A percentile compares a stretch with the other conserved stretches of the same genome.
phyloP scores from a whole-genome alignment of 2,888 invertebrate genomes.

The Deladenus siricidicola region DNA sequence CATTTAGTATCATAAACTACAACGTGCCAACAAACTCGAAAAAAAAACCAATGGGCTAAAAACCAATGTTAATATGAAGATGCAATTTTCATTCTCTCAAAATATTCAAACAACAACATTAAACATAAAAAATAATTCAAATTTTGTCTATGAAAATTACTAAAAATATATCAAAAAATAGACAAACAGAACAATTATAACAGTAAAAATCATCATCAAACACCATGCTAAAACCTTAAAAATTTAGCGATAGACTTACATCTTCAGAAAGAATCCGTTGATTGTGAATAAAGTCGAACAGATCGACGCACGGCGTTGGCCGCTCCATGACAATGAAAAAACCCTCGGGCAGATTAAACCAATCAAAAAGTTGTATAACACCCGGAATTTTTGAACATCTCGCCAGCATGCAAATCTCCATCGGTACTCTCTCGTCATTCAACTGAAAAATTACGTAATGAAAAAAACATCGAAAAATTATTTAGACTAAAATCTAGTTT shows the following conservation, averaged over 20 bases:
- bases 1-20: background rate
- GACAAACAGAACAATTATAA: no score
- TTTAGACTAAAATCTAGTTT: no score
- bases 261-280: slow-evolving; percentile 35
- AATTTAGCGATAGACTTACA: slow-evolving; percentile 3
- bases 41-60: background rate
- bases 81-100: no score
- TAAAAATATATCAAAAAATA: no score
- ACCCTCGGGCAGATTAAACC: slow-evolving; percentile 51
- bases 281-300: slow-evolving; percentile 48
- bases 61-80: no score
- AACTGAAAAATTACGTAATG: slow-evolving; percentile 25
- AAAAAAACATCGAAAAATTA: no score
- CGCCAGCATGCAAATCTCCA: slow-evolving; percentile 50
- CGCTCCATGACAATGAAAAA: slow-evolving; percentile 51
- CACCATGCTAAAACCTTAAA: no score
- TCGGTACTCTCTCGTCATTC: slow-evolving; percentile 48
- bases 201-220: no score
- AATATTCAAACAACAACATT: no score
- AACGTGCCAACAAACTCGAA: background rate
- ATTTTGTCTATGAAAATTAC: no score
- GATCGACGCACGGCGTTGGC: slow-evolving; percentile 45
- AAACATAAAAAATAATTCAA: no score
- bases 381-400: slow-evolving; percentile 41
- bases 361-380: slow-evolving; percentile 46